A percentile compares a stretch with the other conserved stretches of the same genome.
Evolutionary conservation across 1,140 invertebrate species (phyloP).

Genomic region (Drosophila dunni): DNA sequence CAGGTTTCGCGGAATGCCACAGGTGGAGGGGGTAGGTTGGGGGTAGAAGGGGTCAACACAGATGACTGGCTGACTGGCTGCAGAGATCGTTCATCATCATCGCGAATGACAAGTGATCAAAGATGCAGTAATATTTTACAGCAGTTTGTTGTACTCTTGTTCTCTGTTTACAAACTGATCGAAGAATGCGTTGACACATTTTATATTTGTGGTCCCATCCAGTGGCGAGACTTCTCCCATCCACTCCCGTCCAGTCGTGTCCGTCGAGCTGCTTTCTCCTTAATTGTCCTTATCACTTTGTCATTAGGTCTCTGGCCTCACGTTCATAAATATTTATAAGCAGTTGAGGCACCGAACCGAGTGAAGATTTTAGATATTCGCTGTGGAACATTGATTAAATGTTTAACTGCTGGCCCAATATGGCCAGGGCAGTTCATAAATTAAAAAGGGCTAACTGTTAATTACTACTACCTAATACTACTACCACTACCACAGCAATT

Average conservation of each 20-base stretch:
- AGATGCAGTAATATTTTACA: constrained; percentile 83
- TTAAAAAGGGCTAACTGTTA: constrained; percentile 73
- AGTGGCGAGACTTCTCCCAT: background rate
- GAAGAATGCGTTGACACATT: constrained; percentile 46
- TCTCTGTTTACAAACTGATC: constrained; percentile 67
- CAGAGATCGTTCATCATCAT: constrained; percentile 74
- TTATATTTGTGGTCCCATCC: constrained; percentile 41
- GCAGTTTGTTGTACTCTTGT: constrained; percentile 56
- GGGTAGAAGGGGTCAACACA: background rate
- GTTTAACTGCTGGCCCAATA: constrained; percentile 70
- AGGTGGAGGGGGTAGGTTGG: constrained; percentile 3
- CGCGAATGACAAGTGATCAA: constrained; percentile 79
- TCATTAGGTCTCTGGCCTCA: constrained; percentile 61
- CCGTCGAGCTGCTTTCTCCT: constrained; percentile 69
- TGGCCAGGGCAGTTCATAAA: constrained; percentile 73
- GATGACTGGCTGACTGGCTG: constrained; percentile 4
- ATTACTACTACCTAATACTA: constrained; percentile 50
- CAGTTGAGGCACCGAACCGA: constrained; percentile 7
- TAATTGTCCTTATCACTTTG: constrained; percentile 83
- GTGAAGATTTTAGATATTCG: constrained; percentile 74
- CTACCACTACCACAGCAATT: constrained; percentile 28
- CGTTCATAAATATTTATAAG: constrained; percentile 77
- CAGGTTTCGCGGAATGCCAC: constrained; percentile 73
- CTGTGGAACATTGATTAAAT: constrained; percentile 74
- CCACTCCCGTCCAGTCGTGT: background rate